phyloP scores from a whole-genome alignment of 92 coral and sea anemone species.

The Palythoa heliodiscus region DNA sequence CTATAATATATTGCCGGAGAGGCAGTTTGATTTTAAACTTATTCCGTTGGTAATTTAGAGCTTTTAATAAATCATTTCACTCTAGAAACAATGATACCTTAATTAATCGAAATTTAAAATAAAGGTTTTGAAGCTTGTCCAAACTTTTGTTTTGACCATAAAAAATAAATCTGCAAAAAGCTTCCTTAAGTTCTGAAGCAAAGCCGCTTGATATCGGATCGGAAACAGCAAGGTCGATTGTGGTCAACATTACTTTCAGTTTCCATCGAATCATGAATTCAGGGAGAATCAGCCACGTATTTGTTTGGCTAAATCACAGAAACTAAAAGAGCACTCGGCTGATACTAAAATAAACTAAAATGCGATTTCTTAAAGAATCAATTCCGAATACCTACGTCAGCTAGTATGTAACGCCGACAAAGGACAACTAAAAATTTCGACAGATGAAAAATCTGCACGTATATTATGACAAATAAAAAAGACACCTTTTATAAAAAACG shows the following conservation, averaged over 20 bases:
- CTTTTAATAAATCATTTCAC: background rate
- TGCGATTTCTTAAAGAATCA: no score
- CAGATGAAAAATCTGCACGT: no score
- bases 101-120: background rate
- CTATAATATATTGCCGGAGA: background rate
- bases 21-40: background rate
- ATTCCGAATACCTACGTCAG: no score
- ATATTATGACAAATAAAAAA: no score
- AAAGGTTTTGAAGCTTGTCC: background rate
- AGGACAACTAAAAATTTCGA: no score
- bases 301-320: background rate
- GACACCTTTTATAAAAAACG: background rate
- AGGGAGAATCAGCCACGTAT: background rate
- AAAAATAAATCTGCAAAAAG: background rate
- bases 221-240: background rate
- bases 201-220: background rate
- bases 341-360: background rate
- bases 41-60: background rate
- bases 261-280: background rate
- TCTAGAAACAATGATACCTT: background rate
- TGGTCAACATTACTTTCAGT: background rate
- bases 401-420: no score
- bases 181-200: constrained; percentile 4
- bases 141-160: background rate
- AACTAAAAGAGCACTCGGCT: background rate